Evolutionary conservation across 2,113 vertebrate genomes (phyloP).

Genomic region (Phylloscopus trochiloides): DNA sequence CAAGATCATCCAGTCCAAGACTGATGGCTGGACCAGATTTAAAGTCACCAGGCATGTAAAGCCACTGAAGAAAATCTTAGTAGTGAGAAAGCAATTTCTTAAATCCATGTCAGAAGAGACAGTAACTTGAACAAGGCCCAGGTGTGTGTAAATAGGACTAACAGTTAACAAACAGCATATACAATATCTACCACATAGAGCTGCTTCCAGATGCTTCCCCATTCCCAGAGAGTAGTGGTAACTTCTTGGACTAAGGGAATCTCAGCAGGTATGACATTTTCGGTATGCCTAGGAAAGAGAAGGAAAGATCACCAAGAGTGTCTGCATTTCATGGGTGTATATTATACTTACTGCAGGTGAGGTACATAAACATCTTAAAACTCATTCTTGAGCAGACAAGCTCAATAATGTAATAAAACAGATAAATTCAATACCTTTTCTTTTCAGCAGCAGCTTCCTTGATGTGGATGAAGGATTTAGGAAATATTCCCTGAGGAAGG

Average conservation of each 20-base stretch:
- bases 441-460: conserved; percentile 86
- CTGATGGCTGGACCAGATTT: not conserved
- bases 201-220: conserved; percentile 97
- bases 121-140: not conserved
- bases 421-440: conserved; percentile 77
- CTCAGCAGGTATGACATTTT: conserved; percentile 82
- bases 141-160: not conserved
- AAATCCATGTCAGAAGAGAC: not conserved
- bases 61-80: not conserved
- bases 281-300: conserved; percentile 74
- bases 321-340: not conserved
- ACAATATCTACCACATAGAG: conserved; percentile 87
- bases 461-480: conserved; percentile 86
- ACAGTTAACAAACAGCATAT: not conserved
- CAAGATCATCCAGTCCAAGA: not conserved
- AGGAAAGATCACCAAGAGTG: not conserved
- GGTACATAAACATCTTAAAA: not conserved
- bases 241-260: conserved; percentile 96
- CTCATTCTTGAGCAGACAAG: not conserved
- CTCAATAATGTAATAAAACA: not conserved
- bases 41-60: not conserved
- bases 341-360: not conserved
- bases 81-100: not conserved
- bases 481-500: conserved; percentile 87
- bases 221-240: conserved; percentile 92